A percentile compares a stretch with the other conserved stretches of the same genome.
Evolutionary conservation across 2,113 vertebrate species (phyloP).

Genomic region (Egretta garzetta): DNA sequence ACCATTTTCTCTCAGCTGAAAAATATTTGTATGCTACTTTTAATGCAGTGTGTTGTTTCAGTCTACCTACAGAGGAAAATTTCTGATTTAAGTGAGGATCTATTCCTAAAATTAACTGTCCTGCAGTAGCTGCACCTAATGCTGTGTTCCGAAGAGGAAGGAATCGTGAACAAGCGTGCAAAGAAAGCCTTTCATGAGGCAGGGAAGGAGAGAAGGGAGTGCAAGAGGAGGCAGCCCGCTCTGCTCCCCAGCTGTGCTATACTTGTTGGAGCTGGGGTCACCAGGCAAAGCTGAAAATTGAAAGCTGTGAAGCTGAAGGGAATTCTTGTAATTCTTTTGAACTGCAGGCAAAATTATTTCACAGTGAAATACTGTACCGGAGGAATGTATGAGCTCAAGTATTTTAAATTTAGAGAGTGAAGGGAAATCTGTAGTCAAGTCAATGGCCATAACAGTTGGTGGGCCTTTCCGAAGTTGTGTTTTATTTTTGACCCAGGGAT

Average conservation of each 20-base stretch:
- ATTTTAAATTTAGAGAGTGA: not conserved
- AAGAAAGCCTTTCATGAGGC: not conserved
- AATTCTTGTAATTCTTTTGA: constrained; percentile 35
- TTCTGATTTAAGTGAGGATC: not conserved
- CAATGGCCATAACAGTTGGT: not conserved
- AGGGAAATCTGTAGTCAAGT: not conserved
- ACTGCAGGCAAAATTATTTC: constrained; percentile 12
- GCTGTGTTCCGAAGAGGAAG: not conserved
- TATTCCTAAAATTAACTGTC: not conserved
- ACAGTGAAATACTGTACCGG: not conserved
- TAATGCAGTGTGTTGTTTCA: not conserved
- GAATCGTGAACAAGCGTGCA: not conserved
- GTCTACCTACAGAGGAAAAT: not conserved
- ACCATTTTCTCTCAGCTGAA: not conserved
- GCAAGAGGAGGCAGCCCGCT: not conserved
- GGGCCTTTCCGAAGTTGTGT: not conserved
- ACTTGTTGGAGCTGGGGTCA: not conserved
- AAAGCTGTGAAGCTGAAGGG: not conserved
- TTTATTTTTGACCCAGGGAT: not conserved
- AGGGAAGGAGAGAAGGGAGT: not conserved
- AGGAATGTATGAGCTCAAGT: not conserved
- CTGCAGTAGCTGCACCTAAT: not conserved
- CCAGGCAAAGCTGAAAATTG: not conserved
- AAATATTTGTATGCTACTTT: not conserved
- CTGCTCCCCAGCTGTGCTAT: not conserved